These are phyloP conservation scores for Alouatta palliata DNA, from an alignment of 2,113 vertebrate species.

Conservation along the genomic window DNA sequence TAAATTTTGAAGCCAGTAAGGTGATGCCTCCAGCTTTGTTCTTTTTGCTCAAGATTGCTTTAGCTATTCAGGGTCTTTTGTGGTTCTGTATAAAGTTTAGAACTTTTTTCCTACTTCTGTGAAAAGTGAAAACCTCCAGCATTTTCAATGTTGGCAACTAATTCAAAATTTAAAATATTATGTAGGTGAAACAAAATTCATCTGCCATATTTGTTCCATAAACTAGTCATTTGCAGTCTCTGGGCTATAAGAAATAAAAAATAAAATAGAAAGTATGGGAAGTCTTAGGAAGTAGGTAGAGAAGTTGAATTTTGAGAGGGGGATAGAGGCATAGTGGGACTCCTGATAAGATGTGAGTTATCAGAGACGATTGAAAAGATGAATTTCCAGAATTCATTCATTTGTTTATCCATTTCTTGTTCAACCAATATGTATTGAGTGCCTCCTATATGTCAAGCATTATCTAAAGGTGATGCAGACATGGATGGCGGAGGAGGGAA, in stretches of 20 bases:
- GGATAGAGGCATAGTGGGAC: too few species aligned
- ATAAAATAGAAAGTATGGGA: neutral
- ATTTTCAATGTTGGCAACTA: neutral
- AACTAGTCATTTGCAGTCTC: neutral
- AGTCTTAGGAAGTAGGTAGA: neutral
- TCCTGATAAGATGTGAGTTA: neutral
- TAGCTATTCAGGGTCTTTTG: too few species aligned
- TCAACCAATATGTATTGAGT: neutral
- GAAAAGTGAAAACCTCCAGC: too few species aligned
- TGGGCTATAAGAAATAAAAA: neutral
- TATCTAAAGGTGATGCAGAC: neutral
- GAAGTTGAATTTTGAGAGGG: neutral
- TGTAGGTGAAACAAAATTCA: neutral
- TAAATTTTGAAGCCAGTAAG: too few species aligned
- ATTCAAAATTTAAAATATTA: neutral
- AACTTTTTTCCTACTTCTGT: too few species aligned
- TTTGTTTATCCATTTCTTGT: neutral
- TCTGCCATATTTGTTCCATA: neutral
- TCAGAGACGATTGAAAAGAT: neutral
- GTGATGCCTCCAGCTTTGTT: too few species aligned
- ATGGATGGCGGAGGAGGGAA: too few species aligned
- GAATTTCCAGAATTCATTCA: neutral
- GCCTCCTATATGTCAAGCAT: neutral
- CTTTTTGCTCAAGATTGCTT: too few species aligned
- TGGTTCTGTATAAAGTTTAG: too few species aligned